Percentiles rank a stretch among this genome's conserved stretches.
phyloP scores from a whole-genome alignment of 2,797 vertebrate genomes.

The Brotula barbata region DNA sequence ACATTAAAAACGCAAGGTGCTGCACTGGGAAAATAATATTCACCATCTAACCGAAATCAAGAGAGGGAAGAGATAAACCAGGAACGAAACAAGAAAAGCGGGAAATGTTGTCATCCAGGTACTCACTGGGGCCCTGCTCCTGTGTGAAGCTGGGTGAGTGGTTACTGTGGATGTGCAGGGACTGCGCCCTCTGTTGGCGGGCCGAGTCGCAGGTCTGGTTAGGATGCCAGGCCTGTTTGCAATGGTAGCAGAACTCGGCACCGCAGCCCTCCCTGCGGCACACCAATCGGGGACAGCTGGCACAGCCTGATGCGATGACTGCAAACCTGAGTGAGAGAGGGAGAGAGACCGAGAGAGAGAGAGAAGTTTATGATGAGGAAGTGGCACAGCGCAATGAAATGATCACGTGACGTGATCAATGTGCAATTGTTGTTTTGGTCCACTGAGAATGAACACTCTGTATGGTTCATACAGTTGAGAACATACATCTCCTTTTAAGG shows the following conservation, averaged over 20 bases:
- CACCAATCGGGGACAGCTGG: conserved; percentile 95
- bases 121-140: conserved; percentile 90
- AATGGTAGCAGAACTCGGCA: conserved; percentile 99
- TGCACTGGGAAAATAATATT: too few species aligned
- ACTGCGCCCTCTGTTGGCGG: conserved; percentile 92
- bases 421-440: too few species aligned
- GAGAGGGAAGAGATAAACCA: too few species aligned
- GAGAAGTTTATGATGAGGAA: not conserved
- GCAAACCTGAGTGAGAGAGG: conserved; percentile 83
- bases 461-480: too few species aligned
- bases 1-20: too few species aligned
- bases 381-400: too few species aligned
- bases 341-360: conserved; percentile 47
- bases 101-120: not conserved
- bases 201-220: conserved; percentile 99
- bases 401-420: too few species aligned
- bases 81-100: too few species aligned
- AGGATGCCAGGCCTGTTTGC: conserved; percentile 99
- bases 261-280: conserved; percentile 95
- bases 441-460: too few species aligned
- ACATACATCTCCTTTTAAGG: too few species aligned
- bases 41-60: too few species aligned
- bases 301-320: conserved; percentile 96
- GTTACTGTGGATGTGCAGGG: conserved; percentile 90
- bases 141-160: conserved; percentile 95